Evolutionary conservation across 2,797 vertebrate genomes (phyloP).

Genomic region (Mustela erminea): DNA sequence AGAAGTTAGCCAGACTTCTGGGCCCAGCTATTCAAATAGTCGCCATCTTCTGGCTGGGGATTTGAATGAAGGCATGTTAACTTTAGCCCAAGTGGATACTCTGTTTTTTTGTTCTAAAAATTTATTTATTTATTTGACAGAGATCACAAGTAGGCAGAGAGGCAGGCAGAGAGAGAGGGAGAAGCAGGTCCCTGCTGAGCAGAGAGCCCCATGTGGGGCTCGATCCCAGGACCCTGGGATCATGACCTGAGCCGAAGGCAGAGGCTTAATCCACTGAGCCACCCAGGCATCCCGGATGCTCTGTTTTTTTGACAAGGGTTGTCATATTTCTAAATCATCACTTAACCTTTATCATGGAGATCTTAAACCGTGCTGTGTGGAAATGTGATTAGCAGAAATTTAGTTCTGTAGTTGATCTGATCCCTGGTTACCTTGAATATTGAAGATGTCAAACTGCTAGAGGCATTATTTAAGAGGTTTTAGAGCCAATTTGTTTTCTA

Average conservation of each 20-base stretch:
- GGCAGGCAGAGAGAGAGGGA: too few species aligned
- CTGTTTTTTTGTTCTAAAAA: neutral
- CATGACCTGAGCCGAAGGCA: too few species aligned
- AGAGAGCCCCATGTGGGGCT: too few species aligned
- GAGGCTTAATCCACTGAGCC: too few species aligned
- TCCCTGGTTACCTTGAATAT: neutral
- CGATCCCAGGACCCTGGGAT: too few species aligned
- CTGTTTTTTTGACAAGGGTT: neutral
- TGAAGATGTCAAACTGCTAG: neutral
- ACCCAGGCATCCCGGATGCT: neutral
- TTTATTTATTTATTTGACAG: too few species aligned
- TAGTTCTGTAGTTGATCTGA: neutral
- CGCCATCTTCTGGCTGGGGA: neutral
- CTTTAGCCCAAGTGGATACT: neutral
- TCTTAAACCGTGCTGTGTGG: neutral
- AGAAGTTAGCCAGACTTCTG: neutral
- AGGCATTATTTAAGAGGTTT: neutral
- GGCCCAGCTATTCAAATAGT: neutral
- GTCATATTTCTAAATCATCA: neutral
- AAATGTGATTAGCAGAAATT: constrained; percentile 22
- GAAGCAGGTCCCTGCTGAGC: too few species aligned
- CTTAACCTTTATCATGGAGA: constrained; percentile 18
- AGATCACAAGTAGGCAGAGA: too few species aligned
- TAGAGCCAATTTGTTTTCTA: neutral
- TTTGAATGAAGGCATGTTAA: neutral